Percentiles rank a stretch among this genome's conserved stretches.
Evolutionary conservation across 1,140 invertebrate genomes (phyloP).

Genomic region (Zaprionus capensis): DNA sequence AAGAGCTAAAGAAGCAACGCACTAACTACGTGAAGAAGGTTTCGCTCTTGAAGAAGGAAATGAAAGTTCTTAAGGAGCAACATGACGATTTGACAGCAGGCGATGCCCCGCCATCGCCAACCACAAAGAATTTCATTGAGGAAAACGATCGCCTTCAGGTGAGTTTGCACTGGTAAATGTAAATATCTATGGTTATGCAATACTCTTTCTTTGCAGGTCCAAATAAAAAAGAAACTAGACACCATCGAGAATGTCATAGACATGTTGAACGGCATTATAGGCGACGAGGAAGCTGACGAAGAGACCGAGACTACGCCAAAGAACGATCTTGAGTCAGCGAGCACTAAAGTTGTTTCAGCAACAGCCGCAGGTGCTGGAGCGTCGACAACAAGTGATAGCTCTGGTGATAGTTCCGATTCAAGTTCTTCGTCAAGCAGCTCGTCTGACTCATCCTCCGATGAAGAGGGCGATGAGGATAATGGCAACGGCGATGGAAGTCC

Average conservation of each 20-base stretch:
- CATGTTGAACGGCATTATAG: constrained; percentile 91
- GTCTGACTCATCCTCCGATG: constrained; percentile 56
- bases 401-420: constrained; percentile 63
- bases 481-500: constrained; percentile 66
- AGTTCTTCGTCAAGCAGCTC: constrained; percentile 53
- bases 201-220: constrained; percentile 85
- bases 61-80: constrained; percentile 91
- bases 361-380: constrained; percentile 16
- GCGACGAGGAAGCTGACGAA: constrained; percentile 69
- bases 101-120: constrained; percentile 86
- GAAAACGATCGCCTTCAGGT: constrained; percentile 93
- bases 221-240: constrained; percentile 93
- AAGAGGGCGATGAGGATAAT: constrained; percentile 61
- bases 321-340: constrained; percentile 11
- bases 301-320: constrained; percentile 41
- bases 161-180: not conserved
- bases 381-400: constrained; percentile 61
- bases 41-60: constrained; percentile 88
- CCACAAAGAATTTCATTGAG: constrained; percentile 89
- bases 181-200: not conserved
- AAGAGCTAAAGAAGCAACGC: constrained; percentile 90
- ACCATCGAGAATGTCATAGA: constrained; percentile 93
- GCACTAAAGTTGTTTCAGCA: constrained; percentile 10
- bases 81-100: constrained; percentile 88
- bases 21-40: constrained; percentile 91